Conservation (phyloP, 1,140 invertebrate species). For the Aphaenogaster rudis region DNA sequence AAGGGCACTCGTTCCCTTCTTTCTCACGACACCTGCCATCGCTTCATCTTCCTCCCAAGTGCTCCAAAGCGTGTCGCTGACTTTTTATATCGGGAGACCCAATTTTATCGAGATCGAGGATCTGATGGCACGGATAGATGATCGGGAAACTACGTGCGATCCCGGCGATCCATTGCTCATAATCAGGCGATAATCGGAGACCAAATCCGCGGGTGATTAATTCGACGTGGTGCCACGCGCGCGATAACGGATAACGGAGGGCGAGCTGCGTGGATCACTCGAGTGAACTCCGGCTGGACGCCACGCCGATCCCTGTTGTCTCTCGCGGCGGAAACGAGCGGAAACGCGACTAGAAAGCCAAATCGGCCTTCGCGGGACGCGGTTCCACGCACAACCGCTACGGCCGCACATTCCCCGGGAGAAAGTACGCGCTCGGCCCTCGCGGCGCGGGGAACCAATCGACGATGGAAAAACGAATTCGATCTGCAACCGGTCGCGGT, state of each 20-base stretch:
- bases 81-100: not conserved
- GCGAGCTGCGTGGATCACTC: not conserved
- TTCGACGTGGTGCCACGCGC: not conserved
- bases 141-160: not conserved
- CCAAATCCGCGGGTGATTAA: not conserved
- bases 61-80: not conserved
- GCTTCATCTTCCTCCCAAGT: slow-evolving; percentile 67
- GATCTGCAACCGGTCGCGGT: slow-evolving; percentile 12
- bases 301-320: not conserved
- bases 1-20: slow-evolving; percentile 52
- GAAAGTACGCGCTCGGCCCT: slow-evolving; percentile 34
- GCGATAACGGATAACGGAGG: not conserved
- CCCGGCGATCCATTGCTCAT: slow-evolving; percentile 2
- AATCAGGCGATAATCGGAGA: not conserved
- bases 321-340: slow-evolving; percentile 30
- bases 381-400: slow-evolving; percentile 33
- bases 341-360: slow-evolving; percentile 52
- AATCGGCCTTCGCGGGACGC: slow-evolving; percentile 47
- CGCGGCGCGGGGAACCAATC: slow-evolving; percentile 20
- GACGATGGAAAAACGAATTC: slow-evolving; percentile 12
- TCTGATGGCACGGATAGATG: not conserved
- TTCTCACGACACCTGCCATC: slow-evolving; percentile 74
- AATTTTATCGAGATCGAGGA: not conserved
- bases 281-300: not conserved
- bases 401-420: slow-evolving; percentile 27